Evolutionary conservation across 2,888 invertebrate genomes (phyloP).

Genomic region (Nemotelus nigrinus): DNA sequence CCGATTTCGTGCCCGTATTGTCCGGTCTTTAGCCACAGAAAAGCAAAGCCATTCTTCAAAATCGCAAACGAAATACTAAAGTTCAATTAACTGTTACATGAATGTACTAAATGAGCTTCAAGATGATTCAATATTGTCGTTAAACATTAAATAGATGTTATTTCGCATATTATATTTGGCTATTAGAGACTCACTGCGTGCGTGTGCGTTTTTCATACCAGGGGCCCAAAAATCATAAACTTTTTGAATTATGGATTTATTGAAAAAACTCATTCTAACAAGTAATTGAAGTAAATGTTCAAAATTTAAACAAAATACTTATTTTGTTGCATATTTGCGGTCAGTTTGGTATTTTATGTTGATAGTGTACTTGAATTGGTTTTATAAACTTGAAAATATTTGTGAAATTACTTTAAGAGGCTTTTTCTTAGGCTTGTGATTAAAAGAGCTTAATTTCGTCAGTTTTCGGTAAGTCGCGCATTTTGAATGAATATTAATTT

Average conservation of each 20-base stretch:
- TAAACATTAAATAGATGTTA: too few species aligned
- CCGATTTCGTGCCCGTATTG: too few species aligned
- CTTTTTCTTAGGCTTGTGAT: too few species aligned
- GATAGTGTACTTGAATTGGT: constrained; percentile 26
- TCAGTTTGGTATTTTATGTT: not conserved
- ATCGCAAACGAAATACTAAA: not conserved
- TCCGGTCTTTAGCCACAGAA: not conserved
- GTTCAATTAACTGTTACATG: not conserved
- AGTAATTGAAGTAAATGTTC: too few species aligned
- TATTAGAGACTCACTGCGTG: constrained; percentile 65
- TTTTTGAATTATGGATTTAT: not conserved
- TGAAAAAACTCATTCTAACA: too few species aligned
- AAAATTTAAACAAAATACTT: too few species aligned
- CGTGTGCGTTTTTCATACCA: constrained; percentile 63
- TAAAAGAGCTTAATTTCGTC: too few species aligned
- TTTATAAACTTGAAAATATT: constrained; percentile 5
- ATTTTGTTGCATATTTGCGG: not conserved
- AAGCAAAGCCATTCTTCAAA: not conserved
- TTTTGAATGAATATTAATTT: too few species aligned
- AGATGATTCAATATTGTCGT: not conserved
- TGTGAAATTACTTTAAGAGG: too few species aligned
- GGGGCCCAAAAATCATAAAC: constrained; percentile 59
- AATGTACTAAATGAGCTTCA: not conserved
- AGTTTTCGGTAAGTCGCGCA: too few species aligned
- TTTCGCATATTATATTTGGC: not conserved